Percentiles rank a stretch among this genome's conserved stretches.
Evolutionary conservation across 2,888 invertebrate genomes (phyloP).

Genomic region (Lydus trimaculatus): DNA sequence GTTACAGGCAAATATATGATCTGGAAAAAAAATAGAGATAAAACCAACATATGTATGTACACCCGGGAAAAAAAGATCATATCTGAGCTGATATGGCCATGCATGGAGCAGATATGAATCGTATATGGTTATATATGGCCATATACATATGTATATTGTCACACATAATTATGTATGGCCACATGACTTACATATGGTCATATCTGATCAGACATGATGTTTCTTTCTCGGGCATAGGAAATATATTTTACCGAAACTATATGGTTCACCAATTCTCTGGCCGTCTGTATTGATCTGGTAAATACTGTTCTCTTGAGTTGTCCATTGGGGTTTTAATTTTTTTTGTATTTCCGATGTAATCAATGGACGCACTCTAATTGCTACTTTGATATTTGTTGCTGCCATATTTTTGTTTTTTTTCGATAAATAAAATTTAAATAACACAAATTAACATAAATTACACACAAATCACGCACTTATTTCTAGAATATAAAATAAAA

Average conservation of each 20-base stretch:
- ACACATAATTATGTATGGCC: neutral
- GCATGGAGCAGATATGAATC: no score
- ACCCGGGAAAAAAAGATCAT: no score
- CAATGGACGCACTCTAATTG: conserved; percentile 15
- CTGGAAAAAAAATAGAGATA: conserved; percentile 61
- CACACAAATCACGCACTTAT: neutral
- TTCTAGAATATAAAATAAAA: neutral
- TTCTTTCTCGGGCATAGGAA: no score
- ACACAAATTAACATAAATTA: neutral
- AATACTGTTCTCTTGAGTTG: conserved; percentile 14
- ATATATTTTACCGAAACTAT: conserved; percentile 17
- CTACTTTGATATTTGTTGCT: conserved; percentile 22
- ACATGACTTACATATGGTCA: no score
- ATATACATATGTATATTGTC: no score
- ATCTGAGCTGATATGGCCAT: no score
- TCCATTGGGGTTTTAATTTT: conserved; percentile 14
- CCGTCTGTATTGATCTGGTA: conserved; percentile 18
- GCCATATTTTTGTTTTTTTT: neutral
- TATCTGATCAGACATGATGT: no score
- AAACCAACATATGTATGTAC: no score
- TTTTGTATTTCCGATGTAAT: conserved; percentile 15
- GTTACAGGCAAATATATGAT: conserved; percentile 73
- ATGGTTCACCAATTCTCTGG: conserved; percentile 13
- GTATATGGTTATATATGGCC: no score
- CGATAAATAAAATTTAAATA: neutral